Base-by-base conservation (phyloP, 35 echinoderm and acorn worm species). In the Stichopus chloronotus region DNA sequence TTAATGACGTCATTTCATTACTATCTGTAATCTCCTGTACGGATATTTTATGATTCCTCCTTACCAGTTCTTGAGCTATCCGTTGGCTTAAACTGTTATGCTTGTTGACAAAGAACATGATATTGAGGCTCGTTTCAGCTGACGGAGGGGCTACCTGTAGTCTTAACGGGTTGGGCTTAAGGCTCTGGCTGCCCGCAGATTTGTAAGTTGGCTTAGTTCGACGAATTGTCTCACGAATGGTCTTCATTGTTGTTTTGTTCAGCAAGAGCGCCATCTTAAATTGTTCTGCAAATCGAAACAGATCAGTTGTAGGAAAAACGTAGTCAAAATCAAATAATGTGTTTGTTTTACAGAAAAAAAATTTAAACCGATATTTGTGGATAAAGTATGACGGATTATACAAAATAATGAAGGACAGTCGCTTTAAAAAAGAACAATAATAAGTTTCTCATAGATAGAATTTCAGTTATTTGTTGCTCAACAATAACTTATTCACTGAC, bases 1-100 rank as follows among this genome's bases (percentile, higher is more conserved):
- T 57, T 83, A 83, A 53, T 57, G 80, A 52, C 52, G 13, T 17
- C 80, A 83, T 83, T 55, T 83, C 52, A 55, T 83, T n/a, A 14
- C 43, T 53, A 52, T 57, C 25, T 14, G 80, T 52, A 57, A 83
- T 57, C 19, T 83, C 80, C 16, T 83, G 80, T 11, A 83, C 80
- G 13, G 43, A 53, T 7, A 83, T 57, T 43, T n/a, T 13, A 57
- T 83, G 80, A 30, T 83, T 83, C 43, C 17, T 83, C 19, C 52
- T 30, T 52, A 30, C 17, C 80, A 83, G 24, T 52, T 83, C 80
- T 83, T 83, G 80, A 57, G 80, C 80, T 12, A 83, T 12, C 25
- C 80, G 16, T 83, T 83, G 80, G 25, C 80, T 83, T 53, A 83
- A 57, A 83, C 80, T n/a, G 25, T 83, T 83, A 52, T 83, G 80